Base-by-base conservation (phyloP, 1,140 invertebrate species). In the Hylaeus anthracinus region DNA sequence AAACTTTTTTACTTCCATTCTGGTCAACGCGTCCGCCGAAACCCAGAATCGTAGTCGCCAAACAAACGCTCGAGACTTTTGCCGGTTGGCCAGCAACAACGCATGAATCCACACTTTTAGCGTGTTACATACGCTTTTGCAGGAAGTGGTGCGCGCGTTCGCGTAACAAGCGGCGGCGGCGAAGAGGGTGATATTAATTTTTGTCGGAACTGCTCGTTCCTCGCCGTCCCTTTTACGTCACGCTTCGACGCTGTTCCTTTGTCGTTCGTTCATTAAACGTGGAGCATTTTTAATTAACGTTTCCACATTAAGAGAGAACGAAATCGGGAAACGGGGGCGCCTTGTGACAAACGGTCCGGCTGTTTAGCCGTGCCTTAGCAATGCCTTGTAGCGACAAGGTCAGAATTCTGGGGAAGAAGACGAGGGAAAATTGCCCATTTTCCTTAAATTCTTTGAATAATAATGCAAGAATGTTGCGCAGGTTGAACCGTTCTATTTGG, bases 211-310 rank as follows among this genome's bases (percentile, higher is more conserved):
- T 74, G 72, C 83, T 51, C 78, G 82, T 86, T 70, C 72, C 82
- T 56, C 75, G 66, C 85, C 79, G 61, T 74, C 80, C 84, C 84
- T 85, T 88, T 89, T 88, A 84, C 85, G 76, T 15, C 76, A 69
- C 83, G 82, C 87, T 89, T 86, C 86, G 72, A 84, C 84, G 84
- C 79, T 85, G 83, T 84, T 82, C 82, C 82, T 90, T 90, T 89
- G 89, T 89, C 87, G 86, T 83, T 89, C 84, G 87, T 86, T 90
- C 87, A 89, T 89, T 90, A 89, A 90, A 88, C 85, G 85, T 81
- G 79, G 77, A 85, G 87, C 83, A 90, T 90, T 90, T 90, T 90
- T 90, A 88, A 90, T 90, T 90, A 88, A 88, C 88, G 88, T 90
- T 90, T 86, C 81, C 83, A 83, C 88, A 86, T 78, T 70, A 66